Evolutionary conservation across 2,888 invertebrate genomes (phyloP).

Genomic region (Troides oblongomaculatus): DNA sequence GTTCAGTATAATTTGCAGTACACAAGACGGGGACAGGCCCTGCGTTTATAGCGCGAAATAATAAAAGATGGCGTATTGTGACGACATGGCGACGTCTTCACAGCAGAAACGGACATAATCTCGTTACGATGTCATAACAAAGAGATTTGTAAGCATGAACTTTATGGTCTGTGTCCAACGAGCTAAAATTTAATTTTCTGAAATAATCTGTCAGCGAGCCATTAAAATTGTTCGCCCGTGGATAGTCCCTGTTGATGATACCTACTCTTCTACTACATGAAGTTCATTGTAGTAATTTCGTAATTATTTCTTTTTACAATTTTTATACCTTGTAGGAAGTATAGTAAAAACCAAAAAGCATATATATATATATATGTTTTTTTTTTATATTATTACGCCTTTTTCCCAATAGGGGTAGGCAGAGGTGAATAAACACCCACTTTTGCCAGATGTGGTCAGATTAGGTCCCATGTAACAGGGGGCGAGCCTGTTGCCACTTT

Average conservation of each 20-base stretch:
- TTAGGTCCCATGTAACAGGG: too few species aligned
- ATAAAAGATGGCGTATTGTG: slow-evolving; percentile 72
- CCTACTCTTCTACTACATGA: slow-evolving; percentile 35
- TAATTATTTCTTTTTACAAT: background rate
- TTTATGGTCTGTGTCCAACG: slow-evolving; percentile 79
- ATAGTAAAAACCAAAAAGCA: too few species aligned
- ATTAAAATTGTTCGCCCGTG: slow-evolving; percentile 77
- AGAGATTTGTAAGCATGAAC: slow-evolving; percentile 79
- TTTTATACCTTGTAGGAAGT: too few species aligned
- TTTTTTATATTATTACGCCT: too few species aligned
- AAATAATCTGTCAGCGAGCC: slow-evolving; percentile 76
- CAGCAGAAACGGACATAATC: slow-evolving; percentile 75
- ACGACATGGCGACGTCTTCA: slow-evolving; percentile 72
- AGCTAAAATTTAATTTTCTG: slow-evolving; percentile 80
- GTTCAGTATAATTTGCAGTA: slow-evolving; percentile 62
- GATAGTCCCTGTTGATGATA: slow-evolving; percentile 37
- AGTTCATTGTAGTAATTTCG: background rate
- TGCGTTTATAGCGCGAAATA: slow-evolving; percentile 69
- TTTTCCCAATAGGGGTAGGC: too few species aligned
- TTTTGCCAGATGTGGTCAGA: too few species aligned
- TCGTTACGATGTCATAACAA: slow-evolving; percentile 80
- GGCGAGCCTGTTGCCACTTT: too few species aligned
- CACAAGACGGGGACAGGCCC: slow-evolving; percentile 39
- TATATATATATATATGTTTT: too few species aligned
- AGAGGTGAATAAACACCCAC: too few species aligned